Evolutionary conservation across 2,888 invertebrate genomes (phyloP), one percentile per base, ranked within the genome.

Genomic region (Mallateleia sp.): DNA sequence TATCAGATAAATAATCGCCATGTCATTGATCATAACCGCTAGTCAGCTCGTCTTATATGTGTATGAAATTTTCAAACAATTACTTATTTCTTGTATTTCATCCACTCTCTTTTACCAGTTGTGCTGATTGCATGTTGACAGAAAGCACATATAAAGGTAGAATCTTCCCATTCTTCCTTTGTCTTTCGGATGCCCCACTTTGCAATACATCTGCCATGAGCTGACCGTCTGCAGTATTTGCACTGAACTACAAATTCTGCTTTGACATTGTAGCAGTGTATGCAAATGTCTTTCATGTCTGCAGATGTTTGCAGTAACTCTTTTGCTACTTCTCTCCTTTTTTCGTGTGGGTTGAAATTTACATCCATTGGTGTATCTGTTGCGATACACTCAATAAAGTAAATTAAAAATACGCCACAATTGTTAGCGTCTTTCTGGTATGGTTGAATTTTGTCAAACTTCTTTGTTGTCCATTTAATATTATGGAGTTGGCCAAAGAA

Each of bases 161-260:
- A 4, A 28, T 64, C 9, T 25, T 58, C 18, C 71, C 69, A 80
- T 28, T 80, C 71, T 42, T 71, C 25, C 18, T 1, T 15, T 2
- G 80, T 52, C 62, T 62, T 52, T 18, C 34, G 60, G 4, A 71
- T 22, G 18, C 45, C 62, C 2, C 9, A 1, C 8, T 52, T 62
- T 11, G 24, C 32, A n/a, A 71, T 18, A 18, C 79, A 67, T 28
- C 20, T 47, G 1, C 1, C 9, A n/a, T 69, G 69, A 47, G 22
- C 34, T n/a, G 38, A 71, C 34, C 72, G 14, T 28, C 74, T 38
- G 50, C 81, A 81, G 34, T 62, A 71, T 25, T 81, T 62, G n/a
- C 74, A 62, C 1, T 20, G 15, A 15, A 81, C 56, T 14, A 64
- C 3, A 15, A 15, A 0, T n/a, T 56, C 38, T 7, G 1, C 2